phyloP scores from a whole-genome alignment of 1,140 invertebrate species.

The Anadara kagoshimensis region DNA sequence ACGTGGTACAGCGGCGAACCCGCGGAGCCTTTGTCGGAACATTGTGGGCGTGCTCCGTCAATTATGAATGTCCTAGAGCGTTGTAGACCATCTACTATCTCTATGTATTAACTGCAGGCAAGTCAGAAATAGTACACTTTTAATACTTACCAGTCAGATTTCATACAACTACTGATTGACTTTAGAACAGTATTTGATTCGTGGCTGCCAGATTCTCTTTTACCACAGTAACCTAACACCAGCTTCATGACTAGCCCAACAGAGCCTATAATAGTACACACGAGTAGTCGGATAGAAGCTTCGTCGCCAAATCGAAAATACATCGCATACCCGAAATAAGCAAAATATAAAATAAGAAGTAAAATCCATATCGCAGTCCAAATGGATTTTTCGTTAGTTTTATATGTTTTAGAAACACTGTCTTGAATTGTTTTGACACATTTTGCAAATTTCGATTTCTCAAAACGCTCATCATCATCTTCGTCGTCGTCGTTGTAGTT shows the following conservation, averaged over 20 bases:
- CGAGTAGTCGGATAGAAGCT: slow-evolving; percentile 51
- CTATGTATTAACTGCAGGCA: too few species aligned
- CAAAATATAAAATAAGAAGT: neutral
- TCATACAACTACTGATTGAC: too few species aligned
- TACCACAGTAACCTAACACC: neutral
- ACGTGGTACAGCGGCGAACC: too few species aligned
- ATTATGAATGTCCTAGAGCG: too few species aligned
- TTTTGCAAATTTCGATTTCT: neutral
- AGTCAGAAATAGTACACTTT: too few species aligned
- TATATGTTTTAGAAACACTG: neutral
- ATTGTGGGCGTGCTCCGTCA: too few species aligned
- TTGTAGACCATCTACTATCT: too few species aligned
- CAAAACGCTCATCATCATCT: neutral
- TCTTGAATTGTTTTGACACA: neutral
- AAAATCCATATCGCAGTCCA: slow-evolving; percentile 10
- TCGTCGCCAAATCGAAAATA: slow-evolving; percentile 54
- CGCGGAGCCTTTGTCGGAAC: too few species aligned
- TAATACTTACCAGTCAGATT: too few species aligned
- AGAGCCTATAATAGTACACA: slow-evolving; percentile 36
- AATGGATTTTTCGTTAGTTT: slow-evolving; percentile 1
- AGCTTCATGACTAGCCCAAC: neutral
- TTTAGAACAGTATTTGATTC: too few species aligned
- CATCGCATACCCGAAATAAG: slow-evolving; percentile 18
- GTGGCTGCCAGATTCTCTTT: too few species aligned
- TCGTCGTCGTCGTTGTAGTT: neutral